Conservation (phyloP, 2,113 vertebrate genomes). For the Stegostoma tigrinum region DNA sequence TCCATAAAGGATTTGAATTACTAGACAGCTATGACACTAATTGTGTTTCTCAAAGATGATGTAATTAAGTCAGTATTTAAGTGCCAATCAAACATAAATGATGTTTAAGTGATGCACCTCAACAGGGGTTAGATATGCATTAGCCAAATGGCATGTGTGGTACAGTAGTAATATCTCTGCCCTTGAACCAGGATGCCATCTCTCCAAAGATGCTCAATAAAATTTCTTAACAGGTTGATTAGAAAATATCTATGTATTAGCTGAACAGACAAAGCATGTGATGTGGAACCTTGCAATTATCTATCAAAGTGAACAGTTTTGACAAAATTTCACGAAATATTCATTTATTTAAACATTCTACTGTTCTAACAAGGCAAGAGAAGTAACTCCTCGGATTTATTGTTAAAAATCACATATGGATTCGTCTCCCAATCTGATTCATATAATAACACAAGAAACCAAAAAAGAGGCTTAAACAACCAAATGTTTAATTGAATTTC, state of each 20-base stretch:
- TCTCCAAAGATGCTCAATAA: too few relatives aligned
- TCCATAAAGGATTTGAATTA: not conserved
- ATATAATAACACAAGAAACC: not conserved
- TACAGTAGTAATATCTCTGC: too few relatives aligned
- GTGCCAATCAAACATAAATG: not conserved
- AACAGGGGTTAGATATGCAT: not conserved
- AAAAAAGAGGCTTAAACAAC: not conserved
- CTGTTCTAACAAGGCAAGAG: not conserved
- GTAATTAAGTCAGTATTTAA: not conserved
- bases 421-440: not conserved
- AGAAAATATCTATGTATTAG: too few relatives aligned
- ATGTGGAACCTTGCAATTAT: not conserved
- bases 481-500: not conserved
- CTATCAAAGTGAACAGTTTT: not conserved
- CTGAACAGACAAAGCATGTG: not conserved
- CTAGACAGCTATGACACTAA: not conserved
- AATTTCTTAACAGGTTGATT: too few relatives aligned
- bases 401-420: not conserved
- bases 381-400: not conserved
- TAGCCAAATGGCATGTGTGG: not conserved
- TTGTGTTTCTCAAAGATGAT: not conserved
- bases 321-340: not conserved
- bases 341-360: not conserved
- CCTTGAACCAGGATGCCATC: too few relatives aligned
- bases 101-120: too few relatives aligned